Evolutionary conservation across 2,113 vertebrate genomes (phyloP).

Genomic region (Stictonetta naevosa): DNA sequence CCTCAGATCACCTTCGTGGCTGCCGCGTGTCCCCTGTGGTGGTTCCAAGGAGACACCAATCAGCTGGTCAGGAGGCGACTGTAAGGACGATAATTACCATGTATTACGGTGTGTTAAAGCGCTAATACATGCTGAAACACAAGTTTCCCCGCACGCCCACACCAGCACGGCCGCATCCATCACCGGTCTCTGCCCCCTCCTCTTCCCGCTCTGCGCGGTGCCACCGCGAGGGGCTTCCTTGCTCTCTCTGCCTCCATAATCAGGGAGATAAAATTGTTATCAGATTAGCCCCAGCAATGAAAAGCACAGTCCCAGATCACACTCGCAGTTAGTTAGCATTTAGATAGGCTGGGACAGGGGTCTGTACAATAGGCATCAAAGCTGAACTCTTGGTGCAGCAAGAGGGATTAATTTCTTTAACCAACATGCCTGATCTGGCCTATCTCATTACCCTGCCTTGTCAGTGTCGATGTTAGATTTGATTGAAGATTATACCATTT

Average conservation of each 20-base stretch:
- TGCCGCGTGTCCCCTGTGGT: rapidly evolving
- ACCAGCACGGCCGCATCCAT: not conserved
- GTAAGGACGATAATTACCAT: slow-evolving; percentile 3
- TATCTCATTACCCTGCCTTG: slow-evolving; percentile 96
- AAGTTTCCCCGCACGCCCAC: not conserved
- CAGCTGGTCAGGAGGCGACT: not conserved
- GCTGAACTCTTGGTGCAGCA: slow-evolving; percentile 78
- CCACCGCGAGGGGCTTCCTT: not conserved
- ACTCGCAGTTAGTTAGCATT: slow-evolving; percentile 93
- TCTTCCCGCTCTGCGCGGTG: not conserved
- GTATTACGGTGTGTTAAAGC: not conserved
- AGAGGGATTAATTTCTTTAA: slow-evolving; percentile 87
- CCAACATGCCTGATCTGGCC: slow-evolving; percentile 88
- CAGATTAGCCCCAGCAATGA: slow-evolving; percentile 84
- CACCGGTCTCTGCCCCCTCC: not conserved
- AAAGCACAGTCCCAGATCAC: slow-evolving; percentile 77
- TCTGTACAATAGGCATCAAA: slow-evolving; percentile 89
- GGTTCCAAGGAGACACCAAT: not conserved
- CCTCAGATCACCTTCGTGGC: not conserved
- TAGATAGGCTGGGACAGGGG: slow-evolving; percentile 92
- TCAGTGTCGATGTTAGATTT: slow-evolving; percentile 90
- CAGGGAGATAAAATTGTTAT: slow-evolving; percentile 75
- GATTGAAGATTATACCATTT: slow-evolving; percentile 99
- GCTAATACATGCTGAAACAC: not conserved
- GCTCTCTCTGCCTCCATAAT: slow-evolving; percentile 21